These are phyloP conservation scores for Marronus borbonicus DNA, from an alignment of 2,888 invertebrate species.

Conservation along the genomic window DNA sequence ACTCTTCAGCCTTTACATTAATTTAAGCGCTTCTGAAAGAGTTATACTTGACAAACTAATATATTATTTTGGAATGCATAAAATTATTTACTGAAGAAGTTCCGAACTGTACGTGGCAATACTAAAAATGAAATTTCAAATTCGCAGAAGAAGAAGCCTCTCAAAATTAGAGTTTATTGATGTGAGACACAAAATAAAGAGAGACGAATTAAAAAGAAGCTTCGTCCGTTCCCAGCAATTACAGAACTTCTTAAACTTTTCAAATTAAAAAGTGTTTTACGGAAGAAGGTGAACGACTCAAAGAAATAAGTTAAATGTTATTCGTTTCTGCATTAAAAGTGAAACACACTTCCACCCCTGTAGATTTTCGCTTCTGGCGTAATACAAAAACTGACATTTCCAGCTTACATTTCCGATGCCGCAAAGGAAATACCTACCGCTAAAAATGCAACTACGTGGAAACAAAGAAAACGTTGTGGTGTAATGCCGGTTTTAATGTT, in stretches of 20 bases:
- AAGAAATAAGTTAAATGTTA: conserved; percentile 28
- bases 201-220: conserved; percentile 23
- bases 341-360: not conserved
- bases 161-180: conserved; percentile 26
- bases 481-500: not conserved
- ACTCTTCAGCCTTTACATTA: not conserved
- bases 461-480: not conserved
- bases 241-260: conserved; percentile 36
- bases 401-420: conserved; percentile 5
- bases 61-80: not conserved
- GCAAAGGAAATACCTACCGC: not conserved
- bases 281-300: conserved; percentile 16
- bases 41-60: conserved; percentile 3
- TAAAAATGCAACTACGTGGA: not conserved
- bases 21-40: not conserved
- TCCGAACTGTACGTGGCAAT: conserved; percentile 4
- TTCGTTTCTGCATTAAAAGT: conserved; percentile 1
- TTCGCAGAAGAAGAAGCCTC: conserved; percentile 4
- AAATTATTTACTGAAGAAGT: conserved; percentile 16
- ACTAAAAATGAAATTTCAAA: conserved; percentile 9
- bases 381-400: not conserved
- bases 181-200: conserved; percentile 22
- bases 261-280: conserved; percentile 39
- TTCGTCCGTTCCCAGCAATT: conserved; percentile 32
- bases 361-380: not conserved